phyloP scores from a whole-genome alignment of 2,888 invertebrate species.

The Trypoxylon attenuatum region DNA sequence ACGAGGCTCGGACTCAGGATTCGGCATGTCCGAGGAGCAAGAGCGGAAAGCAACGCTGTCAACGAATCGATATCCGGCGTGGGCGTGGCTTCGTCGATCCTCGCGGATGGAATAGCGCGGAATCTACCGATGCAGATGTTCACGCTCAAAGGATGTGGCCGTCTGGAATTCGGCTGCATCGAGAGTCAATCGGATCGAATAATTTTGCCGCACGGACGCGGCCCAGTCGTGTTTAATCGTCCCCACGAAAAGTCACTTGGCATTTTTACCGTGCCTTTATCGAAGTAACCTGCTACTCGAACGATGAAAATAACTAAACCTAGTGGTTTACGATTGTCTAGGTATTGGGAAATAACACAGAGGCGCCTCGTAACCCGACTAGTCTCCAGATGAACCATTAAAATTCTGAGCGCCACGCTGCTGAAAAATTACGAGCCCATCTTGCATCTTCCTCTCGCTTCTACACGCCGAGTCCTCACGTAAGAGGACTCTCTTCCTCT shows the following conservation, averaged over 20 bases:
- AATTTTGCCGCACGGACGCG: too few relatives aligned
- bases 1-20: constrained; percentile 23
- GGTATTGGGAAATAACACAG: too few relatives aligned
- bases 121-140: constrained; percentile 34
- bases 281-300: too few relatives aligned
- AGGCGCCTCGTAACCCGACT: too few relatives aligned
- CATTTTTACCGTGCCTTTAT: too few relatives aligned
- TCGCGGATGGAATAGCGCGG: constrained; percentile 56
- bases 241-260: neutral
- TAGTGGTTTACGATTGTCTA: too few relatives aligned
- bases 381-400: constrained; percentile 53
- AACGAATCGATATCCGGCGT: constrained; percentile 66
- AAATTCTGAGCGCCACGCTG: constrained; percentile 59
- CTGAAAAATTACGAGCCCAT: constrained; percentile 57
- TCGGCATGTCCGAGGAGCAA: constrained; percentile 40
- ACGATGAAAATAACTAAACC: too few relatives aligned
- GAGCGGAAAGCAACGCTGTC: constrained; percentile 58
- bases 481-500: constrained; percentile 5
- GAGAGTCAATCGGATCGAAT: neutral
- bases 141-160: constrained; percentile 26
- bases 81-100: constrained; percentile 65
- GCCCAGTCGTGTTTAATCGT: neutral
- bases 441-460: constrained; percentile 11
- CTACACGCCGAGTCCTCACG: constrained; percentile 9
- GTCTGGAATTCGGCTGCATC: neutral